Evolutionary conservation across 2,888 invertebrate genomes (phyloP).

Genomic region (Loripinus fragilis): DNA sequence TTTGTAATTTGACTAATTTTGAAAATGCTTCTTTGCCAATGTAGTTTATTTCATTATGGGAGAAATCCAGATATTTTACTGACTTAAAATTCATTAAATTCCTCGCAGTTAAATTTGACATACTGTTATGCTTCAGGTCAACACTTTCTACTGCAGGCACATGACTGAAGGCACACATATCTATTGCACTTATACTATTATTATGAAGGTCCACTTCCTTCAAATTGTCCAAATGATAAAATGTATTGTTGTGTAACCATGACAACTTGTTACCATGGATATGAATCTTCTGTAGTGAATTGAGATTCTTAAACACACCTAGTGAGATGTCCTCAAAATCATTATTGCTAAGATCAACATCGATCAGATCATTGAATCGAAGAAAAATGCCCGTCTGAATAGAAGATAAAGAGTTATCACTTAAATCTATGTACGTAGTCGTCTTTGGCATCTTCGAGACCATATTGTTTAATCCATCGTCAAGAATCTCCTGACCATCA

Average conservation of each 20-base stretch:
- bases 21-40: slow-evolving; percentile 53
- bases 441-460: slow-evolving; percentile 54
- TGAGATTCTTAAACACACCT: slow-evolving; percentile 49
- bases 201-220: slow-evolving; percentile 53
- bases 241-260: slow-evolving; percentile 51
- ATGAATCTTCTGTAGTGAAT: slow-evolving; percentile 58
- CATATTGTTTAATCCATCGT: slow-evolving; percentile 46
- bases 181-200: slow-evolving; percentile 58
- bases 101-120: slow-evolving; percentile 46
- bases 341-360: slow-evolving; percentile 62
- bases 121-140: slow-evolving; percentile 53
- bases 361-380: slow-evolving; percentile 50
- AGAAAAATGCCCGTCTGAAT: slow-evolving; percentile 55
- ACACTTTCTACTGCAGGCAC: slow-evolving; percentile 52
- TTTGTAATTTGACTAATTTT: slow-evolving; percentile 51
- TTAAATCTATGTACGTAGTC: slow-evolving; percentile 71
- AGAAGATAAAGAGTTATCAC: slow-evolving; percentile 54
- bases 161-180: slow-evolving; percentile 52
- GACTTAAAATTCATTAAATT: slow-evolving; percentile 54
- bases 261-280: slow-evolving; percentile 55
- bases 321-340: slow-evolving; percentile 45
- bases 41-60: slow-evolving; percentile 57
- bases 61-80: slow-evolving; percentile 57
- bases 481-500: slow-evolving; percentile 56
- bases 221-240: slow-evolving; percentile 47